Conservation (phyloP, 35 echinoderm and acorn worm genomes). For the Ophiothrix spiculata region DNA sequence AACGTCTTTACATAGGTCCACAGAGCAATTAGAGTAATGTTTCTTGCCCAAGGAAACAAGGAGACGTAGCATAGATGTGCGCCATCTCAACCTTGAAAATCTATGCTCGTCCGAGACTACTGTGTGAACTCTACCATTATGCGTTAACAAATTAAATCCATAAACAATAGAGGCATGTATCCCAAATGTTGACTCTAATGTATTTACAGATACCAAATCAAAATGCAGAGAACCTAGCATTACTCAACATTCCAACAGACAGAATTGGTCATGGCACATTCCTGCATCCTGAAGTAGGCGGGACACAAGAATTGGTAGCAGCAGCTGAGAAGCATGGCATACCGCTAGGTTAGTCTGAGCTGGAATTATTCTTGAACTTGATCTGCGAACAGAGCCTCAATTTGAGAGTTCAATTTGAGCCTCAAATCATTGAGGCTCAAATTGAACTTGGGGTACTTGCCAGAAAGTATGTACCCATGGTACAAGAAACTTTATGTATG, state of each 20-base stretch:
- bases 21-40: no score
- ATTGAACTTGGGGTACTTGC: neutral
- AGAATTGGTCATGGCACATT: conserved; percentile 89
- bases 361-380: neutral
- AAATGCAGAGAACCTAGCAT: conserved; percentile 45
- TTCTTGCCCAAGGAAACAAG: no score
- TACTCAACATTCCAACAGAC: conserved; percentile 73
- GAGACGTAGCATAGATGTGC: no score
- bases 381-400: neutral
- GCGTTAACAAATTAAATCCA: no score
- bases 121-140: no score
- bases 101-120: no score
- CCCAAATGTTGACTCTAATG: no score
- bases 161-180: no score
- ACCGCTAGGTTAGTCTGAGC: conserved; percentile 54
- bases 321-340: conserved; percentile 35
- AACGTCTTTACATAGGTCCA: no score
- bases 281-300: conserved; percentile 80
- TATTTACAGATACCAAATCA: no score
- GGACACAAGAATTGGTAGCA: conserved; percentile 64
- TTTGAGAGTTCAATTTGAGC: neutral
- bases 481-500: neutral
- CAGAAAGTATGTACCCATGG: neutral
- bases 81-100: no score
- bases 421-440: neutral